phyloP scores from a whole-genome alignment of 1,140 invertebrate species.

The Aricia agestis region DNA sequence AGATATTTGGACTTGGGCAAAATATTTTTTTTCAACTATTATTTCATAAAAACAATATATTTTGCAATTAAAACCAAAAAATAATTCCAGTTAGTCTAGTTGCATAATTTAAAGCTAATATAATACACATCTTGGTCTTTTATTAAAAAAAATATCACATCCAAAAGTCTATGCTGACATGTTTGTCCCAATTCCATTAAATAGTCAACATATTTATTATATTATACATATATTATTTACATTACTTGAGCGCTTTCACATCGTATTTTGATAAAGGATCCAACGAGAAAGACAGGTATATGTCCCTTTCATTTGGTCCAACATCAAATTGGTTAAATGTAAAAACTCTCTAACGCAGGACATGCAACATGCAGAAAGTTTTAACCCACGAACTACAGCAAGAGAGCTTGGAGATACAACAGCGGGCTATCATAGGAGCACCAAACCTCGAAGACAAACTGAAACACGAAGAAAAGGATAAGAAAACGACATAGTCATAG shows the following conservation, averaged over 20 bases:
- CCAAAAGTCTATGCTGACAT: neutral
- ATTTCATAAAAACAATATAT: no score
- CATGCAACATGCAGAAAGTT: slow-evolving; percentile 60
- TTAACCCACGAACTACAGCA: slow-evolving; percentile 60
- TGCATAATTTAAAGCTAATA: neutral
- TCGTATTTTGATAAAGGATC: no score
- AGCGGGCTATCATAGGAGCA: slow-evolving; percentile 60
- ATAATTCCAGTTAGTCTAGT: no score
- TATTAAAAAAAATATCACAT: neutral
- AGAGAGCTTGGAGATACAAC: slow-evolving; percentile 67
- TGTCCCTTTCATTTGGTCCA: no score
- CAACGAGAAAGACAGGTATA: no score
- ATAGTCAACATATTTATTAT: neutral
- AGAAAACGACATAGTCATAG: slow-evolving; percentile 9
- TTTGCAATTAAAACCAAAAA: no score
- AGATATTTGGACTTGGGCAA: neutral
- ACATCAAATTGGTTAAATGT: no score
- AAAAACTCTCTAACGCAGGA: slow-evolving; percentile 32
- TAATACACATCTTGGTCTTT: neutral
- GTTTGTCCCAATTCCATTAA: neutral
- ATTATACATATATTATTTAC: neutral
- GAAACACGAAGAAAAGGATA: slow-evolving; percentile 36
- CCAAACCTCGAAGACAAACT: slow-evolving; percentile 63
- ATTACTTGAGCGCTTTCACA: neutral
- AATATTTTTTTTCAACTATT: neutral